Evolutionary conservation across 2,888 invertebrate species (phyloP).

Genomic region (Drosophila fungiperda): DNA sequence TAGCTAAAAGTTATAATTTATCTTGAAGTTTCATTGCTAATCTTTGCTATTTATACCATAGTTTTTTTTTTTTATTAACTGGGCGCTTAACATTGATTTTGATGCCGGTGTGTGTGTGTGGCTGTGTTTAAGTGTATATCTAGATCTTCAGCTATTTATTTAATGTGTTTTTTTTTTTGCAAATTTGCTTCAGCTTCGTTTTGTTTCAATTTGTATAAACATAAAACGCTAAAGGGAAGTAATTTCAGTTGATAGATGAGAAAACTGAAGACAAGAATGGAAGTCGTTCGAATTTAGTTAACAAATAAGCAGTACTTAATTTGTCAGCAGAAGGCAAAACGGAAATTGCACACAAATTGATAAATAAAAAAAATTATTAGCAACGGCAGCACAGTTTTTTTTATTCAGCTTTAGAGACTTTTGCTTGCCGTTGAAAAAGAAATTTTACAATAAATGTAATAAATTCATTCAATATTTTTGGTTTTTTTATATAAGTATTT

Average conservation of each 20-base stretch:
- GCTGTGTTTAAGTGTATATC: slow-evolving; percentile 2
- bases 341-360: slow-evolving; percentile 6
- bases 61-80: slow-evolving; percentile 20
- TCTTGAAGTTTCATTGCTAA: slow-evolving; percentile 66
- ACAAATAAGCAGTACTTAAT: slow-evolving; percentile 1
- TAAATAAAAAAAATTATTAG: slow-evolving; percentile 5
- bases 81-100: slow-evolving; percentile 60
- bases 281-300: neutral
- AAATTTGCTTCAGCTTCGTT: slow-evolving; percentile 48
- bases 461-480: slow-evolving; percentile 41
- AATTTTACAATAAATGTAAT: slow-evolving; percentile 4
- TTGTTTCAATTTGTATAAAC: slow-evolving; percentile 18
- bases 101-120: slow-evolving; percentile 5
- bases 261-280: slow-evolving; percentile 11
- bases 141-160: slow-evolving; percentile 20
- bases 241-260: slow-evolving; percentile 33
- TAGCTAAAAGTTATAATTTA: slow-evolving; percentile 75
- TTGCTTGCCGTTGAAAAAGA: neutral
- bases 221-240: slow-evolving; percentile 8
- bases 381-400: slow-evolving; percentile 19
- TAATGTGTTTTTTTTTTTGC: slow-evolving; percentile 24
- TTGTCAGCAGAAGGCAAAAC: slow-evolving; percentile 71
- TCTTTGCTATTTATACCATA: slow-evolving; percentile 52
- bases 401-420: slow-evolving; percentile 13
- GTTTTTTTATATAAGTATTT: slow-evolving; percentile 24